Evolutionary conservation across 2,113 vertebrate genomes (phyloP).

Genomic region (Tachuris rubrigastra): DNA sequence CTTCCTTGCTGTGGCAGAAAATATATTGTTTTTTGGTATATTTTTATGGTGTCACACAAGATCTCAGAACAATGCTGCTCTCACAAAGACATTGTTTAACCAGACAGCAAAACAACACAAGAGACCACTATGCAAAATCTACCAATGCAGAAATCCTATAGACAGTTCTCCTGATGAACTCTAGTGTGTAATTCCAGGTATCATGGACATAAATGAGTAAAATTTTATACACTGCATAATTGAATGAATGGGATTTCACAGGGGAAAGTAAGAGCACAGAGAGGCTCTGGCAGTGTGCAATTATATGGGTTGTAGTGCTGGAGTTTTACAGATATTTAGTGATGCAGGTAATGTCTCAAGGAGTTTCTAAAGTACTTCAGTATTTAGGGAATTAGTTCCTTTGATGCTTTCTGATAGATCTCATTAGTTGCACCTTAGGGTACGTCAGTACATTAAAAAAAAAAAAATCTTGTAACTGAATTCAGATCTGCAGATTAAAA

Average conservation of each 20-base stretch:
- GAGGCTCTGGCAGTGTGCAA: background rate
- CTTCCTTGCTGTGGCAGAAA: background rate
- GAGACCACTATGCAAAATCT: background rate
- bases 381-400: conserved; percentile 8
- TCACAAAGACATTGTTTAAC: background rate
- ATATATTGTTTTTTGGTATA: background rate
- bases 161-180: background rate
- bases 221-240: background rate
- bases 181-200: background rate
- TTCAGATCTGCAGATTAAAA: background rate
- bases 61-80: background rate
- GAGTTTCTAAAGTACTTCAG: background rate
- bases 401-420: background rate
- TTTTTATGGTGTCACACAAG: background rate
- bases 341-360: background rate
- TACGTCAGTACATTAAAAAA: background rate
- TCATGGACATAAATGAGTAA: background rate
- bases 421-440: background rate
- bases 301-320: background rate
- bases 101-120: background rate
- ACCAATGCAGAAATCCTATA: background rate
- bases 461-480: background rate
- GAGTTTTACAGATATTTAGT: background rate
- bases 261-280: background rate
- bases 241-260: background rate